phyloP scores from a whole-genome alignment of 2,888 invertebrate species.

The Harmothoe impar region DNA sequence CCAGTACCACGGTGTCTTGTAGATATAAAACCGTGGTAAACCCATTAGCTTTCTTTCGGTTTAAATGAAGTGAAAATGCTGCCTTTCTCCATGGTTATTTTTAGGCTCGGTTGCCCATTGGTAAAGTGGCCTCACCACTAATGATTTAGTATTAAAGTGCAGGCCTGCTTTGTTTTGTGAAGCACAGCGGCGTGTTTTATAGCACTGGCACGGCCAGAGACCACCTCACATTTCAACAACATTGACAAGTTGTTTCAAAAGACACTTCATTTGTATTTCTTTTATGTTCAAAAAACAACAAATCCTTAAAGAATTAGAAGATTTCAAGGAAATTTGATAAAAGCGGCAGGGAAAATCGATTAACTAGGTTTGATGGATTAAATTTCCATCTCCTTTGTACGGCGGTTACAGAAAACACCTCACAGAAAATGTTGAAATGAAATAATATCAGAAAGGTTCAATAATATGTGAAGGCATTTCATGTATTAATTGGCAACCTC shows the following conservation, averaged over 20 bases:
- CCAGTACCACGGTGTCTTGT: too few relatives aligned
- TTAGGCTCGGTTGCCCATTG: neutral
- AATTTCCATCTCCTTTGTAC: too few relatives aligned
- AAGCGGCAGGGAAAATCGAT: neutral
- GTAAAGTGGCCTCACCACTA: neutral
- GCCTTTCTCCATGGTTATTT: neutral
- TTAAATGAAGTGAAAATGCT: neutral
- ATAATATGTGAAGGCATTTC: too few relatives aligned
- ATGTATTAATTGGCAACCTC: too few relatives aligned
- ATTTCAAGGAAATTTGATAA: neutral
- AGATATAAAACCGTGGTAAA: too few relatives aligned
- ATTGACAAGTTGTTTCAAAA: neutral
- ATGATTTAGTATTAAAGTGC: slow-evolving; percentile 14
- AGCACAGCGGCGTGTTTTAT: neutral
- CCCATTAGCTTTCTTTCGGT: too few relatives aligned
- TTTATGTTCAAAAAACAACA: neutral
- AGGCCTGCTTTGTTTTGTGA: neutral
- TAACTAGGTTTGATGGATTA: slow-evolving; percentile 8
- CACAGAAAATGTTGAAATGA: too few relatives aligned
- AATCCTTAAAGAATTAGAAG: neutral
- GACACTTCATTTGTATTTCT: neutral
- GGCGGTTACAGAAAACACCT: too few relatives aligned
- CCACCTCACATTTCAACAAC: slow-evolving; percentile 7
- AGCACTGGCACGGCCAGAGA: neutral
- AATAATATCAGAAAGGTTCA: too few relatives aligned